Evolutionary conservation across 2,888 invertebrate species (phyloP).

Genomic region (Lampropteryx suffumata): DNA sequence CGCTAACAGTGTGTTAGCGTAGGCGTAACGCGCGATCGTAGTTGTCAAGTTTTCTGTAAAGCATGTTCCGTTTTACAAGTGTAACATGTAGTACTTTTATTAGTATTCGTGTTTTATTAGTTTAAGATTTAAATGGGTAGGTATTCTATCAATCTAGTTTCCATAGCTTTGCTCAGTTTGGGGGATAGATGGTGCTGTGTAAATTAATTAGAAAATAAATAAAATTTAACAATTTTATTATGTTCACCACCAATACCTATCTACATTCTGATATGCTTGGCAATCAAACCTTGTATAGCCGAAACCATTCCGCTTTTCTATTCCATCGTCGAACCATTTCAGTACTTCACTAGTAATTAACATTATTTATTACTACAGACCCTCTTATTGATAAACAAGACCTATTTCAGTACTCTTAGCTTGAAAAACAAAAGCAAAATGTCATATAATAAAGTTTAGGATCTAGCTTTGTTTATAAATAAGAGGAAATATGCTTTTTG

Average conservation of each 20-base stretch:
- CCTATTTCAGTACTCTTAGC: not conserved
- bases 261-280: slow-evolving; percentile 75
- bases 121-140: too few species aligned
- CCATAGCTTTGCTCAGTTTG: too few species aligned
- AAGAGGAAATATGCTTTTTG: slow-evolving; percentile 46
- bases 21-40: too few species aligned
- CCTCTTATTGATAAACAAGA: slow-evolving; percentile 13
- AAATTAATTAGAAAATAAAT: slow-evolving; percentile 40
- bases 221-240: slow-evolving; percentile 80
- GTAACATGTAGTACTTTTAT: too few species aligned
- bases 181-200: too few species aligned
- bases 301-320: slow-evolving; percentile 29
- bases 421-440: not conserved
- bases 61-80: too few species aligned
- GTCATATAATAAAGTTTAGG: too few species aligned
- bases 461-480: slow-evolving; percentile 8
- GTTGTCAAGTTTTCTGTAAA: too few species aligned
- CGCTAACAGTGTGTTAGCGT: too few species aligned
- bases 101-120: too few species aligned
- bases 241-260: slow-evolving; percentile 76
- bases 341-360: slow-evolving; percentile 21
- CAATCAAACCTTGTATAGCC: slow-evolving; percentile 49
- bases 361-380: slow-evolving; percentile 14
- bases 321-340: slow-evolving; percentile 24
- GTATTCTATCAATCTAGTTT: too few species aligned